Conservation (phyloP, 2,888 invertebrate genomes). For the Nowickia ferox region DNA sequence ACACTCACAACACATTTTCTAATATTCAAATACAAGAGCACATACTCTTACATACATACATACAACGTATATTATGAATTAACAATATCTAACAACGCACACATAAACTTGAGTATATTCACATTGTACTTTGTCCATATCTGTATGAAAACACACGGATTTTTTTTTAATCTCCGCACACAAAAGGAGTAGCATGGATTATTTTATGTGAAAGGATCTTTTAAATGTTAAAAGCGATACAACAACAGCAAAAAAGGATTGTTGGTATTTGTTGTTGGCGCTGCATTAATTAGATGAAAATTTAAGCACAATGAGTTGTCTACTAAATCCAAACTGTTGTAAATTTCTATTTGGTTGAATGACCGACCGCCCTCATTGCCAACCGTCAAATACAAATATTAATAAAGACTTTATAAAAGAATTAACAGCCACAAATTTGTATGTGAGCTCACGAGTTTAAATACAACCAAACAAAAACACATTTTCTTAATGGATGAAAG, state of each 20-base stretch:
- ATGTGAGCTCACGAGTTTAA: background rate
- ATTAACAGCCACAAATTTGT: conserved; percentile 19
- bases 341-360: conserved; percentile 21
- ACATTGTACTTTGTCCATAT: background rate
- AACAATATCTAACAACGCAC: conserved; percentile 22
- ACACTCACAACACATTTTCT: background rate
- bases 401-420: background rate
- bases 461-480: background rate
- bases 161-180: background rate
- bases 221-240: background rate
- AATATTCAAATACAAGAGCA: background rate
- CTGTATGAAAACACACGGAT: background rate
- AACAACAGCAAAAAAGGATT: conserved; percentile 15
- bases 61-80: conserved; percentile 24
- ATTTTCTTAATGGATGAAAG: background rate
- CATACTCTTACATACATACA: background rate
- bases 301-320: conserved; percentile 14
- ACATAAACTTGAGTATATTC: conserved; percentile 14
- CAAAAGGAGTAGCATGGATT: background rate
- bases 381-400: background rate
- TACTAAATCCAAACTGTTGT: background rate
- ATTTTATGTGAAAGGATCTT: background rate
- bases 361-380: conserved; percentile 26
- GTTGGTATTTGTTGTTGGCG: background rate
- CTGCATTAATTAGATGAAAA: conserved; percentile 36